phyloP scores from a whole-genome alignment of 1,140 invertebrate genomes.

The Drosophila tani region DNA sequence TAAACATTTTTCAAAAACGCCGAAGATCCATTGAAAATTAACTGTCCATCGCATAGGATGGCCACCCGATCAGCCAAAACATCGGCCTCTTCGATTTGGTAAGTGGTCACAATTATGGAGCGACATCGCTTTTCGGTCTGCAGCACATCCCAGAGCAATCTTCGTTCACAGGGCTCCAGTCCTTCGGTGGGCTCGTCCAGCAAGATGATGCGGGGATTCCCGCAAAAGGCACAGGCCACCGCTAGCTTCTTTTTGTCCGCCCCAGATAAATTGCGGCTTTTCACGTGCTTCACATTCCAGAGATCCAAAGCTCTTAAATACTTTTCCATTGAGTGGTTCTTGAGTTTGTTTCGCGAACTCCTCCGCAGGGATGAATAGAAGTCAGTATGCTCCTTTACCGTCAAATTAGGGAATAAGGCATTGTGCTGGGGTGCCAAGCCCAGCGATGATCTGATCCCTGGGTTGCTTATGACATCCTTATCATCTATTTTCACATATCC shows the following conservation, averaged over 20 bases:
- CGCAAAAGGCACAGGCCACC: conserved; percentile 17
- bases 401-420: conserved; percentile 10
- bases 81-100: conserved; percentile 31
- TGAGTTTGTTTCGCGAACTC: neutral
- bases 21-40: conserved; percentile 19
- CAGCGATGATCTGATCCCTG: neutral
- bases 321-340: neutral
- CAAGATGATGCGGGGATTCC: conserved; percentile 5
- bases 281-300: neutral
- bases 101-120: conserved; percentile 27
- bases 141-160: conserved; percentile 24
- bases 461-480: neutral
- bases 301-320: conserved; percentile 25
- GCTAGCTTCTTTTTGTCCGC: conserved; percentile 10
- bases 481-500: conserved; percentile 20
- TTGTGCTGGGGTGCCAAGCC: conserved; percentile 20
- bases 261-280: neutral
- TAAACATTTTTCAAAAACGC: conserved; percentile 14
- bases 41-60: conserved; percentile 15
- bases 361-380: conserved; percentile 13
- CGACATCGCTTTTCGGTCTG: conserved; percentile 19
- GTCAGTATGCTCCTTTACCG: conserved; percentile 1
- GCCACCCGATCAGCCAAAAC: conserved; percentile 21
- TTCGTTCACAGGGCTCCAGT: conserved; percentile 16
- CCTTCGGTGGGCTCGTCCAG: conserved; percentile 27